A percentile compares a stretch with the other conserved stretches of the same genome.
phyloP scores from a whole-genome alignment of 2,113 vertebrate species.

The Cichladusa arquata region DNA sequence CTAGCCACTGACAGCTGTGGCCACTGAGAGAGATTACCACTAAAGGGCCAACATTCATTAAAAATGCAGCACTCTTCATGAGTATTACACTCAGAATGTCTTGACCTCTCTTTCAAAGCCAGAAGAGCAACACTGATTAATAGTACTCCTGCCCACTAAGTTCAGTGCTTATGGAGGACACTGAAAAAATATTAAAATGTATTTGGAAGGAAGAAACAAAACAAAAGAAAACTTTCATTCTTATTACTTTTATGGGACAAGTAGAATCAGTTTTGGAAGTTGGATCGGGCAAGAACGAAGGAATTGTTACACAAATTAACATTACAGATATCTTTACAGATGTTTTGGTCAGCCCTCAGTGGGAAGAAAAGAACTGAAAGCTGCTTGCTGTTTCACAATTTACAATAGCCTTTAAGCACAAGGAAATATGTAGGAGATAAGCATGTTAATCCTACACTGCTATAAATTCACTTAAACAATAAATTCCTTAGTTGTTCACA shows the following conservation, averaged over 20 bases:
- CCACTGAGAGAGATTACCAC: background rate
- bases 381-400: background rate
- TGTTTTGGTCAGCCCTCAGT: background rate
- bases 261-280: background rate
- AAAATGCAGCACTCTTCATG: background rate
- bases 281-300: background rate
- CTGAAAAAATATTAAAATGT: background rate
- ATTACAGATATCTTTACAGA: background rate
- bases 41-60: background rate
- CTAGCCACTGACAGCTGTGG: background rate
- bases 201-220: background rate
- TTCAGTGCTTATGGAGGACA: background rate
- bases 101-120: background rate
- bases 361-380: background rate
- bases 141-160: background rate
- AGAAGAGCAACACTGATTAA: background rate
- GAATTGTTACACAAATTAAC: background rate
- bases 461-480: background rate
- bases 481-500: background rate
- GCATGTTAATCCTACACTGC: background rate
- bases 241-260: background rate
- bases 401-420: background rate
- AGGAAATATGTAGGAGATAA: background rate
- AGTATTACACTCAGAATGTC: background rate
- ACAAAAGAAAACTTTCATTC: background rate